Evolutionary conservation across 2,797 vertebrate genomes (phyloP).

Genomic region (Paguma larvata): DNA sequence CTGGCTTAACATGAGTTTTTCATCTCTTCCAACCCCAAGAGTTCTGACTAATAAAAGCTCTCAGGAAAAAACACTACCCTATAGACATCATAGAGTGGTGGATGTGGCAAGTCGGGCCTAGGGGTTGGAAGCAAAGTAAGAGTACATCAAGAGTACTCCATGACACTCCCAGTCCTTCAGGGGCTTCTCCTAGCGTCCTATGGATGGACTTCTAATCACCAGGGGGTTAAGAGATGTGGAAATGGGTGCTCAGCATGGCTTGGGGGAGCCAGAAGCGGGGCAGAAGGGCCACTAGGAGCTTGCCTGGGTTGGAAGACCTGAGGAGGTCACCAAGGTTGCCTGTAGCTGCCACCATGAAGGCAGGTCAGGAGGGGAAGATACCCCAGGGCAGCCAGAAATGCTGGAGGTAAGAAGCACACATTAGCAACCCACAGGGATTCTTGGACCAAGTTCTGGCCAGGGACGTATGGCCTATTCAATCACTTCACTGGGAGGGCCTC

Average conservation of each 20-base stretch:
- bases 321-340: not conserved
- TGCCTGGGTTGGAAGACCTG: not conserved
- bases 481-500: not conserved
- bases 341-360: not conserved
- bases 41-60: not conserved
- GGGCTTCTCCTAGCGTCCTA: not conserved
- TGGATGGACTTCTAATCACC: not conserved
- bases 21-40: not conserved
- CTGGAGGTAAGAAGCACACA: not conserved
- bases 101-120: not conserved
- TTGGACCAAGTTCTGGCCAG: not conserved
- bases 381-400: not conserved
- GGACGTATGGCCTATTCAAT: accelerated
- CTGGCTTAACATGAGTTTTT: not conserved
- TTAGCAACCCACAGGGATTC: not conserved
- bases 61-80: not conserved
- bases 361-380: not conserved
- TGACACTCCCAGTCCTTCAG: not conserved
- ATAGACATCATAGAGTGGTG: not conserved
- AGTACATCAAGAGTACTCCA: not conserved
- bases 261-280: not conserved
- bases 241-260: not conserved
- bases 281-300: not conserved
- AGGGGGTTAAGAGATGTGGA: not conserved
- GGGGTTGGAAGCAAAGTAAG: not conserved